phyloP scores from a whole-genome alignment of 2,888 invertebrate genomes.

The Willowsia nigromaculata region DNA sequence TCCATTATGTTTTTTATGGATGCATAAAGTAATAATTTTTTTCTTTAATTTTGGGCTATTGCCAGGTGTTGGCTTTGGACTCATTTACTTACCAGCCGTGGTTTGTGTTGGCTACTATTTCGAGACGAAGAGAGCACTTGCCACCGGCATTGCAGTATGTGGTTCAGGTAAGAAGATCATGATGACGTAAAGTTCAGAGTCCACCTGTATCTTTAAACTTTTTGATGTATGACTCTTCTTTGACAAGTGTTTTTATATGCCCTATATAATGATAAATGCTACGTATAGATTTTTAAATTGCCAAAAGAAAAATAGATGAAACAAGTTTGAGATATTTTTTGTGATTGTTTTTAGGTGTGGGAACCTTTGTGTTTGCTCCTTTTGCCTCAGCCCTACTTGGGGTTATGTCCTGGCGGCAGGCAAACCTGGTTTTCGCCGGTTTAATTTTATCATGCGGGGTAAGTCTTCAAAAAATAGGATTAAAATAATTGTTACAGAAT shows the following conservation, averaged over 20 bases:
- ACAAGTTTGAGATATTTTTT: neutral
- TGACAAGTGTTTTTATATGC: neutral
- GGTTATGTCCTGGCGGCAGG: slow-evolving; percentile 92
- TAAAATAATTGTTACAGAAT: neutral
- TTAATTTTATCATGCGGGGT: slow-evolving; percentile 94
- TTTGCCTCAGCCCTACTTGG: slow-evolving; percentile 88
- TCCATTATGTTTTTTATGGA: no score
- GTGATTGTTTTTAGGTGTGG: slow-evolving; percentile 85
- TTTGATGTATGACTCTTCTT: neutral
- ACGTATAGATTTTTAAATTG: no score
- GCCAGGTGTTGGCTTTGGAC: slow-evolving; percentile 93
- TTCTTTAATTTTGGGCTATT: slow-evolving; percentile 76
- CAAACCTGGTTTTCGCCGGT: slow-evolving; percentile 94
- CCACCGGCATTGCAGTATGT: slow-evolving; percentile 91
- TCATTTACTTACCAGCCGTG: slow-evolving; percentile 97
- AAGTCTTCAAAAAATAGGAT: slow-evolving; percentile 79
- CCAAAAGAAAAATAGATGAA: no score
- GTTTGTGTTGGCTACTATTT: slow-evolving; percentile 99
- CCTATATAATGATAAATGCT: no score
- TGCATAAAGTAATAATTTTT: no score
- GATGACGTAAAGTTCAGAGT: neutral
- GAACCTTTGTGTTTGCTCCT: slow-evolving; percentile 97
- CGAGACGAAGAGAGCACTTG: slow-evolving; percentile 95
- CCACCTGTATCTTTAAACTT: neutral
- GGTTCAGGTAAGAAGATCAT: slow-evolving; percentile 84